phyloP scores from a whole-genome alignment of 2,113 vertebrate genomes.

The Grammatotria lemairii region DNA sequence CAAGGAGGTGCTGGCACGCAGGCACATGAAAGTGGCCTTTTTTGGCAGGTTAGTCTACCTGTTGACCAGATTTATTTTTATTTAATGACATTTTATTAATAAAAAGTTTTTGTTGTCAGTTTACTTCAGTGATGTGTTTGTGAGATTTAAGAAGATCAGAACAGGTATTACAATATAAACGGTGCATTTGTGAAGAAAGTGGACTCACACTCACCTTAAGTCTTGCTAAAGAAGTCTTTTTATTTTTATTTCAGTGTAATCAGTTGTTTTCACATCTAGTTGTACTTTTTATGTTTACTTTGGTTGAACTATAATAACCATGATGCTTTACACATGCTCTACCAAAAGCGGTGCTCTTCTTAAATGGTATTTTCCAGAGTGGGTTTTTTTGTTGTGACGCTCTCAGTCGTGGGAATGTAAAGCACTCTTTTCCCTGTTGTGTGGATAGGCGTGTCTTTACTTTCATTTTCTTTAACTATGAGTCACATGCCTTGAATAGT shows the following conservation, averaged over 20 bases:
- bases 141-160: not conserved
- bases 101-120: not conserved
- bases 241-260: not conserved
- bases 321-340: not conserved
- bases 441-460: not conserved
- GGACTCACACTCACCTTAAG: not conserved
- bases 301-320: not conserved
- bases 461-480: not conserved
- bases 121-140: not conserved
- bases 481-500: not conserved
- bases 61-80: not conserved
- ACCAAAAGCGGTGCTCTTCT: not conserved
- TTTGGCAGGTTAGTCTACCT: conserved; percentile 87
- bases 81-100: not conserved
- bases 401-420: not conserved
- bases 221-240: not conserved
- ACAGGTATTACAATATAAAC: not conserved
- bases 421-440: not conserved
- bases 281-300: not conserved
- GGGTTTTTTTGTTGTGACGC: not conserved
- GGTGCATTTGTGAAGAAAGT: not conserved
- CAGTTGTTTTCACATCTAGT: not conserved
- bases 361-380: not conserved
- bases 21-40: conserved; percentile 98
- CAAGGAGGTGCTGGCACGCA: conserved; percentile 87